Evolutionary conservation across 2,888 invertebrate genomes (phyloP).

Genomic region (Lasioglossum zephyrum): DNA sequence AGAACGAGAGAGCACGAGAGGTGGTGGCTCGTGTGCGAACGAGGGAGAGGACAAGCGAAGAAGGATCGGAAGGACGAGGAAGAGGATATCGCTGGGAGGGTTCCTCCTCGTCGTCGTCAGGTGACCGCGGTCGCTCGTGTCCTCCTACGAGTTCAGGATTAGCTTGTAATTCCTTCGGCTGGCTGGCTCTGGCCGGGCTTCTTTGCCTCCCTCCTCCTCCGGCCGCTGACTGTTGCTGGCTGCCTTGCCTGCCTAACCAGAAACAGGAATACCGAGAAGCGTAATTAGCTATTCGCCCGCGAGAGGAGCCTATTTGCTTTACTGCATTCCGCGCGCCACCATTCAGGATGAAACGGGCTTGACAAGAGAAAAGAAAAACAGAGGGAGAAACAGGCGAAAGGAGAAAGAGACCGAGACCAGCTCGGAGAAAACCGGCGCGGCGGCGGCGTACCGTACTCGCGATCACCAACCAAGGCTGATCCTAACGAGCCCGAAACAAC

Average conservation of each 20-base stretch:
- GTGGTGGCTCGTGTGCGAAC: conserved; percentile 31
- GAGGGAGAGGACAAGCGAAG: background rate
- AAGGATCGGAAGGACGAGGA: conserved; percentile 10
- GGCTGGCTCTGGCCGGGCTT: conserved; percentile 49
- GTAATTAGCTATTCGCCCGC: conserved; percentile 83
- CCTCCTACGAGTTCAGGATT: conserved; percentile 82
- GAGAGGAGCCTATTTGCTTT: conserved; percentile 80
- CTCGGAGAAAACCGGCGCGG: background rate
- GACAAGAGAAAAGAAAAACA: conserved; percentile 3
- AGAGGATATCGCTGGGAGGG: conserved; percentile 34
- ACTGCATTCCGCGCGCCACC: conserved; percentile 79
- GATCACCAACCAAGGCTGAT: conserved; percentile 38
- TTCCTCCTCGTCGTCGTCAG: conserved; percentile 54
- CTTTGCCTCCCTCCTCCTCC: conserved; percentile 21
- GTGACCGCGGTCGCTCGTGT: conserved; percentile 83
- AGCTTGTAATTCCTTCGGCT: conserved; percentile 74
- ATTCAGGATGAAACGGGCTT: conserved; percentile 67
- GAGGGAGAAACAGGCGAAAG: background rate
- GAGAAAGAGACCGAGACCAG: background rate
- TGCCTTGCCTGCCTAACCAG: conserved; percentile 78
- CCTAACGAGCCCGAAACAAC: conserved; percentile 49
- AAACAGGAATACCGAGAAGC: conserved; percentile 83
- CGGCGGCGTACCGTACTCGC: conserved; percentile 28
- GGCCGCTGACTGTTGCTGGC: conserved; percentile 39
- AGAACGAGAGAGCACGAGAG: conserved; percentile 58